Base-by-base conservation (phyloP, 2,888 invertebrate species). In the Beris chalybata region DNA sequence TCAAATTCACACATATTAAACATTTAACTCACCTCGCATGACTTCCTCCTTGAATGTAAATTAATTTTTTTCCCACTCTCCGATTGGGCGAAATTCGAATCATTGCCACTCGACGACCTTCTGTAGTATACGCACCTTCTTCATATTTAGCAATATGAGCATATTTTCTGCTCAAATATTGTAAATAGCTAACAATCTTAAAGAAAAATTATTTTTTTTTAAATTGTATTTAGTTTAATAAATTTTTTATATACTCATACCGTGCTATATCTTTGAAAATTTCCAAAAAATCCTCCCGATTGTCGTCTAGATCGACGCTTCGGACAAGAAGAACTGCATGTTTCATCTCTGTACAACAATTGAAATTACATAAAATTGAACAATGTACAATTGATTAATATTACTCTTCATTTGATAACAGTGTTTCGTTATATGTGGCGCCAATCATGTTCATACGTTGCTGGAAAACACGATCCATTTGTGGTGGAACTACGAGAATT, bases 11-110 rank as follows among this genome's bases (percentile, higher is more conserved):
- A 38, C 38, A 7, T 38, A 38, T 3, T 38, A 12, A 38, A 38
- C 3, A 7, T 38, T 38, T 3, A 50, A 5, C 3, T 12, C 53
- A 70, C 70, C 70, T 63, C 0, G 69, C 80, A 66, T 80, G 79
- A 5, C 79, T 71, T 4, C 76, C 78, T 0, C 76, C 77, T 71
- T 80, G 80, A 9, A 80, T 78, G 59, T 79, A 80, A 43, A 78
- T 79, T 43, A 80, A 74, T 32, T 78, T 76, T 15, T 64, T 52
- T 2, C 44, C 30, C 7, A 45, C 32, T 5, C 75, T 73, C 0
- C 76, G 74, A 43, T 75, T 76, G 9, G 79, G 68, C 0, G 80
- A 78, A 11, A 79, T 78, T 5, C 76, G 76, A 13, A 79, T 64
- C 0, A 72, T 77, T 2, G 78, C 79, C 29, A 79, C 71, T 29